phyloP scores from a whole-genome alignment of 1,140 invertebrate genomes.

The Heliconius melpomene region DNA sequence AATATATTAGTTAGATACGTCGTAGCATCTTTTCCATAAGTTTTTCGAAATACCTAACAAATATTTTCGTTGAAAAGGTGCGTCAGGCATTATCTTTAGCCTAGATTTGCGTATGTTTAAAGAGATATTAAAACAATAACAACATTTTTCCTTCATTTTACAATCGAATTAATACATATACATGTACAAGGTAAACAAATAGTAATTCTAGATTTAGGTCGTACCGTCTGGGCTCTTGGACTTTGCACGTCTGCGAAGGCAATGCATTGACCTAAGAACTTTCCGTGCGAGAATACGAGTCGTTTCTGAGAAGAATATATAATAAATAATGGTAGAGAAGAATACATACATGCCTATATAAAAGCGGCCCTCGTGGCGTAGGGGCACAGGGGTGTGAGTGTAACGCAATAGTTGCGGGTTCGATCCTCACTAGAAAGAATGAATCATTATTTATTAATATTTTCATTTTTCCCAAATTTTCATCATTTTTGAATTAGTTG shows the following conservation, averaged over 20 bases:
- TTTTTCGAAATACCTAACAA: too few relatives aligned
- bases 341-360: neutral
- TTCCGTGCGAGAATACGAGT: conserved; percentile 18
- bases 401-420: too few relatives aligned
- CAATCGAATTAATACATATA: neutral
- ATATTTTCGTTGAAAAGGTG: neutral
- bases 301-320: neutral
- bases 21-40: too few relatives aligned
- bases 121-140: neutral
- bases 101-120: neutral
- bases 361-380: too few relatives aligned
- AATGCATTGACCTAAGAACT: conserved; percentile 41
- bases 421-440: too few relatives aligned
- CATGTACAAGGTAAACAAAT: neutral
- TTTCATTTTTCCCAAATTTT: too few relatives aligned
- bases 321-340: neutral
- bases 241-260: conserved; percentile 57
- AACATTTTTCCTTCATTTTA: neutral
- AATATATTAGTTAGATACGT: too few relatives aligned
- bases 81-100: neutral
- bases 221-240: conserved; percentile 51
- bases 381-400: too few relatives aligned
- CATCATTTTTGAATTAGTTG: too few relatives aligned
- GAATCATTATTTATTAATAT: too few relatives aligned
- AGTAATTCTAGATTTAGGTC: conserved; percentile 51